A percentile compares a stretch with the other conserved stretches of the same genome.
phyloP scores from a whole-genome alignment of 2,113 vertebrate species.

The Tenrec ecaudatus region DNA sequence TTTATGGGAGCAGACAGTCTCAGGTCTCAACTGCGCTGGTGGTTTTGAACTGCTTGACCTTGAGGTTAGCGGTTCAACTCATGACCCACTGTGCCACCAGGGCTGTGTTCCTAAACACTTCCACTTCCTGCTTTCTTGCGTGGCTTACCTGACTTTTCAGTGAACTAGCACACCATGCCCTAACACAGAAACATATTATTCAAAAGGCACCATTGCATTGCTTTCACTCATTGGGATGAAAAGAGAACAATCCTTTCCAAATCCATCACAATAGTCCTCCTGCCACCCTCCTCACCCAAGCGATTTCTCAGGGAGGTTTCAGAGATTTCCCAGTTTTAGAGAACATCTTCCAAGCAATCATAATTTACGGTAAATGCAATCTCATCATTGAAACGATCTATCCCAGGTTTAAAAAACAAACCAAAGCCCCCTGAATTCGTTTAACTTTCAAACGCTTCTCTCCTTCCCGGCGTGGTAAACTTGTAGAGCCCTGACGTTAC shows the following conservation, averaged over 20 bases:
- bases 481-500: not conserved
- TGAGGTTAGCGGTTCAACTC: too few relatives aligned
- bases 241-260: not conserved
- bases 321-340: not conserved
- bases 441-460: constrained; percentile 19
- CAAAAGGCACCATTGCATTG: not conserved
- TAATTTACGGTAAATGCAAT: not conserved
- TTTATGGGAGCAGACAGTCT: too few relatives aligned
- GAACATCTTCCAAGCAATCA: not conserved
- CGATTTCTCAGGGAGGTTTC: not conserved
- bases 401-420: not conserved
- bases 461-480: not conserved
- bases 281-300: too few relatives aligned
- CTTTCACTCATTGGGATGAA: not conserved
- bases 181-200: not conserved
- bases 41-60: too few relatives aligned
- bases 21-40: too few relatives aligned
- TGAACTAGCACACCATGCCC: not conserved
- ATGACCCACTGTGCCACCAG: too few relatives aligned
- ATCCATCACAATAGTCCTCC: not conserved
- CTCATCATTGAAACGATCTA: not conserved
- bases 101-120: not conserved
- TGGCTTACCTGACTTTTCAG: not conserved
- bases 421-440: not conserved
- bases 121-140: not conserved